Evolutionary conservation across 2,888 invertebrate genomes (phyloP), one percentile per base, ranked within the genome.

Genomic region (Watsonalla binaria): DNA sequence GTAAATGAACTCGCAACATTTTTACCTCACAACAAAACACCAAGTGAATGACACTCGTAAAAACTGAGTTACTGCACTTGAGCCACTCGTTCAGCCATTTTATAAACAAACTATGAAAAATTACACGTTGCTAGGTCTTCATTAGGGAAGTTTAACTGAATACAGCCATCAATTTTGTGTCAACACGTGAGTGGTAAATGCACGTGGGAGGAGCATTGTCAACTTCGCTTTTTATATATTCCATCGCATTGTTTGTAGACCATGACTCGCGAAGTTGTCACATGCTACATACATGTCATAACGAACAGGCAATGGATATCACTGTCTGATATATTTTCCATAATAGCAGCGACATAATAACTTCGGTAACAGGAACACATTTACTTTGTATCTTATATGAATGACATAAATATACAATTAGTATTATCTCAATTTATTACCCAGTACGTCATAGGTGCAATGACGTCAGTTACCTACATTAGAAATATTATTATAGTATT

Each of bases 51-150:
- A 54, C 63, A 63, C 72, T 66, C 60, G 45, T 52, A 47, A 57
- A 66, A 70, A 61, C 63, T 58, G 50, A 61, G 54, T 56, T 65
- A 73, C 71, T 76, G 66, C 59, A 58, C 57, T 60, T 55, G 49
- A 56, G 52, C 46, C 48, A 51, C 57, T 59, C 66, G 65, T 64
- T 59, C 59, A 51, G 52, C 54, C 57, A 61, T 70, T 82, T 73
- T 83, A 82, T 83, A 80, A 77, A 75, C 74, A 62, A 72, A 67
- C 64, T 63, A 61, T 54, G 50, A 65, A 67, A 80, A 82, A 85
- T 81, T 80, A 74, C 60, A 80, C 46, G 76, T 70, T 76, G 61
- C 57, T 62, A 67, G 62, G 60, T 60, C 54, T 63, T 79, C 76
- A 83, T 84, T 82, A 82, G 61, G 58, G 61, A 61, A 64, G 56